Evolutionary conservation across 2,888 invertebrate genomes (phyloP).

Genomic region (Trichopoda pennipes): DNA sequence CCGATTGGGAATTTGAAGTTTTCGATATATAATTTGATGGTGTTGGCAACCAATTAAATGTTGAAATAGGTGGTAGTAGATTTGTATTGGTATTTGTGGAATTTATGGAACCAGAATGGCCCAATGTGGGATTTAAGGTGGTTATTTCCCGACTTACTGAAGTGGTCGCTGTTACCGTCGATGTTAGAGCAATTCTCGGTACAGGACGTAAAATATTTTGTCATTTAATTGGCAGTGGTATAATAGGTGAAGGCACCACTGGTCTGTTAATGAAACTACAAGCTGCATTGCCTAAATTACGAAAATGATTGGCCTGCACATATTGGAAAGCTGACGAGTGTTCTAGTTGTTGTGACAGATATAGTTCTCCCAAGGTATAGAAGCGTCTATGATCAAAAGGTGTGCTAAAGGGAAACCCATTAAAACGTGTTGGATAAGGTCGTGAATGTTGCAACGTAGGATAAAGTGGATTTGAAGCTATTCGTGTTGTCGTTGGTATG

Average conservation of each 20-base stretch:
- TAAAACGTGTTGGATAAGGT: constrained; percentile 73
- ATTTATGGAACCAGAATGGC: constrained; percentile 27
- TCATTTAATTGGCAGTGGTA: constrained; percentile 78
- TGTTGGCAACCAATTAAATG: constrained; percentile 50
- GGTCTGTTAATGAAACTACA: constrained; percentile 72
- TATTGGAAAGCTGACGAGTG: constrained; percentile 80
- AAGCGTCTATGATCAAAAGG: constrained; percentile 78
- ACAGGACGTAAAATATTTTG: constrained; percentile 80
- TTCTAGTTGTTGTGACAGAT: constrained; percentile 79
- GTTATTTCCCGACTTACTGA: constrained; percentile 65
- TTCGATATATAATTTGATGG: constrained; percentile 23
- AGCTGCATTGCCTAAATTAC: constrained; percentile 74
- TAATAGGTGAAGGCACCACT: constrained; percentile 59
- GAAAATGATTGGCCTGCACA: constrained; percentile 77
- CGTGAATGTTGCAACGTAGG: constrained; percentile 55
- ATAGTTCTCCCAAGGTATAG: constrained; percentile 79
- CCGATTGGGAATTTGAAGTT: constrained; percentile 45
- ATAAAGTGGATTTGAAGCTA: constrained; percentile 53
- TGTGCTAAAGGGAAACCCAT: constrained; percentile 74
- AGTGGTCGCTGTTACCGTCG: constrained; percentile 70
- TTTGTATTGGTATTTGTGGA: constrained; percentile 3
- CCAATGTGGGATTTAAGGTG: neutral
- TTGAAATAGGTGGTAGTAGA: constrained; percentile 27
- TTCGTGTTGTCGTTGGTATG: constrained; percentile 26
- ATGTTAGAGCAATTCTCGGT: constrained; percentile 77